Conservation (phyloP, 2,113 vertebrate genomes). For the Panurus biarmicus region DNA sequence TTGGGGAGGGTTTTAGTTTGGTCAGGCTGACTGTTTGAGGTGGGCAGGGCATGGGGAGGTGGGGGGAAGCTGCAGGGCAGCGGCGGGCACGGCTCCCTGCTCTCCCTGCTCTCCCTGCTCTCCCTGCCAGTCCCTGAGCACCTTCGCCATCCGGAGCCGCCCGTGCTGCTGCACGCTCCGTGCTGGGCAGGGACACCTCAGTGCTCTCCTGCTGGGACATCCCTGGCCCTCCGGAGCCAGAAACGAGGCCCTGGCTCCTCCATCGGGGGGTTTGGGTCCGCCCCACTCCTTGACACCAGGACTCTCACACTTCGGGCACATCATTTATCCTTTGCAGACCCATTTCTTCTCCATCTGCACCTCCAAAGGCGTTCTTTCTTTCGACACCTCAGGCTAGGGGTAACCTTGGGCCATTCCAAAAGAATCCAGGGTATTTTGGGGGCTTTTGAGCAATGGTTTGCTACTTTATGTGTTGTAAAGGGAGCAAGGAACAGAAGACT, state of each 20-base stretch:
- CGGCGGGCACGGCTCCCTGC: not conserved
- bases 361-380: not conserved
- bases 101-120: too few species aligned
- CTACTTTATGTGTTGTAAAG: not conserved
- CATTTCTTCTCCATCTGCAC: not conserved
- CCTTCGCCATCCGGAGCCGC: too few species aligned
- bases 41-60: too few species aligned
- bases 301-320: not conserved
- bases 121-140: too few species aligned
- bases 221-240: too few species aligned
- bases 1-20: not conserved
- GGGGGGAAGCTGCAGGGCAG: not conserved
- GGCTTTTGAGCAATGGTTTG: not conserved
- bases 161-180: not conserved
- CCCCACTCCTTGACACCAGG: not conserved
- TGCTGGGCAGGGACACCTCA: too few species aligned
- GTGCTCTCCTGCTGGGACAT: not conserved
- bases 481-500: not conserved
- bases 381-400: not conserved
- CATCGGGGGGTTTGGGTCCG: too few species aligned
- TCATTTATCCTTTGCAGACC: not conserved
- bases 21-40: not conserved
- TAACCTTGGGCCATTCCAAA: not conserved
- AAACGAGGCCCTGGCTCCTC: not conserved
- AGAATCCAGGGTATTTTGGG: not conserved